Evolutionary conservation across 2,113 vertebrate species (phyloP).

Genomic region (Mugil cephalus): DNA sequence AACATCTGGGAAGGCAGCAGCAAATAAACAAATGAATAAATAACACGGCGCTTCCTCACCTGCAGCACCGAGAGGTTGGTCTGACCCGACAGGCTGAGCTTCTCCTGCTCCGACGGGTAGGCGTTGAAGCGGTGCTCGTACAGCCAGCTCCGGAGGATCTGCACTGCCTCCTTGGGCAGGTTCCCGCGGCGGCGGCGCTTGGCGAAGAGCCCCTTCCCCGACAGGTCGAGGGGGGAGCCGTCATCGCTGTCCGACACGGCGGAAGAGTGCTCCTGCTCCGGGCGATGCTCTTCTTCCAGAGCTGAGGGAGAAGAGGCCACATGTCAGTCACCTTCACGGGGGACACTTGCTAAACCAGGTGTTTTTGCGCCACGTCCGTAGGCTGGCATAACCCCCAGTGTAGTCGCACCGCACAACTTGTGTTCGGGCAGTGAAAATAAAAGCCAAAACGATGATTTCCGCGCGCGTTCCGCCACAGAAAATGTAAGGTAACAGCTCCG

Average conservation of each 20-base stretch:
- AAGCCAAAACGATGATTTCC: too few species aligned
- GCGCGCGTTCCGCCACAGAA: too few species aligned
- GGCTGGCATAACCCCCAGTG: too few species aligned
- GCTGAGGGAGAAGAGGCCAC: constrained; percentile 56
- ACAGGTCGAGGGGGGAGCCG: constrained; percentile 85
- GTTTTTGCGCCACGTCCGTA: too few species aligned
- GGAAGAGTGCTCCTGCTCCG: constrained; percentile 81
- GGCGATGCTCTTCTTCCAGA: constrained; percentile 71
- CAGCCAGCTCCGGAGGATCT: constrained; percentile 95
- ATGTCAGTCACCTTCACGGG: not conserved
- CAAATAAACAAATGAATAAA: not conserved
- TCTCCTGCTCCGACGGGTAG: constrained; percentile 97
- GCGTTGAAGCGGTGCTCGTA: constrained; percentile 96
- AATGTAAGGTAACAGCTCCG: too few species aligned
- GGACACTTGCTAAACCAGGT: not conserved
- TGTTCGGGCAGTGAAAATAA: too few species aligned
- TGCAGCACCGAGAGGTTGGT: constrained; percentile 95
- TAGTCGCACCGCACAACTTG: too few species aligned
- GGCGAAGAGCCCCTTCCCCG: constrained; percentile 78
- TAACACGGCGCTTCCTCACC: constrained; percentile 77
- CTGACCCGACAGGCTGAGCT: constrained; percentile 91
- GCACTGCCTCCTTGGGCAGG: constrained; percentile 95
- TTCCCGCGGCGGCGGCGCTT: constrained; percentile 96
- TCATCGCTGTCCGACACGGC: constrained; percentile 96
- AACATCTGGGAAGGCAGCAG: not conserved